A percentile compares a stretch with the other conserved stretches of the same genome.
Evolutionary conservation across 2,113 vertebrate species (phyloP).

Genomic region (Scalopus aquaticus): DNA sequence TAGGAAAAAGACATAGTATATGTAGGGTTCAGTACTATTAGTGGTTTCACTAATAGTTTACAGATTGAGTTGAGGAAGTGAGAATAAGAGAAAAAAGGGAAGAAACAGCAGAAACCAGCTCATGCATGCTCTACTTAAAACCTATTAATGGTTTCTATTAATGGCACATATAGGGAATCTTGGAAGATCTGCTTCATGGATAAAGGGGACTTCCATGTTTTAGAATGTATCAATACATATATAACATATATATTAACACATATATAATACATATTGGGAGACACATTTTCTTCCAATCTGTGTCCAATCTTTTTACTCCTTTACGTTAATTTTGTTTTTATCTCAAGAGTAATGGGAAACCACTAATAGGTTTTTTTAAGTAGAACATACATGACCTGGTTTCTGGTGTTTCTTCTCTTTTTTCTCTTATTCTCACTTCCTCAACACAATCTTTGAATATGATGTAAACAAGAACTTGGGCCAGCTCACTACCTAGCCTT

Average conservation of each 20-base stretch:
- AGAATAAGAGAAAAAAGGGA: conserved; percentile 1
- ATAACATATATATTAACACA: background rate
- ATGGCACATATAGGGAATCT: background rate
- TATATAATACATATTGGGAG: background rate
- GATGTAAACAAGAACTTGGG: conserved; percentile 33
- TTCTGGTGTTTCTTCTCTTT: conserved; percentile 19
- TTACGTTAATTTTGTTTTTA: background rate
- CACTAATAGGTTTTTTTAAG: background rate
- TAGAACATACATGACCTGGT: background rate
- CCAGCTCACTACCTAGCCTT: background rate
- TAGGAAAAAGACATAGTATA: background rate
- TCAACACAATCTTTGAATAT: conserved; percentile 23
- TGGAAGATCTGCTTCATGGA: background rate
- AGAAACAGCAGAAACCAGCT: conserved; percentile 20
- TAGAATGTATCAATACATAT: background rate
- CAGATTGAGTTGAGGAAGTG: conserved; percentile 39
- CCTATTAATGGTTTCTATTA: background rate
- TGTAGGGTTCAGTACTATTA: background rate
- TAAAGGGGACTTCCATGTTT: background rate
- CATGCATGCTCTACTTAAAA: background rate
- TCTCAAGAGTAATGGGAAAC: background rate
- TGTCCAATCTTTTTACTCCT: background rate
- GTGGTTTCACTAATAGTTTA: too few relatives aligned
- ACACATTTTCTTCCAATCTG: background rate
- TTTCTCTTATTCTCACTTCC: conserved; percentile 40